These are phyloP conservation scores for Ceriagrion tenellum DNA, from an alignment of 2,888 invertebrate species.

Conservation along the genomic window DNA sequence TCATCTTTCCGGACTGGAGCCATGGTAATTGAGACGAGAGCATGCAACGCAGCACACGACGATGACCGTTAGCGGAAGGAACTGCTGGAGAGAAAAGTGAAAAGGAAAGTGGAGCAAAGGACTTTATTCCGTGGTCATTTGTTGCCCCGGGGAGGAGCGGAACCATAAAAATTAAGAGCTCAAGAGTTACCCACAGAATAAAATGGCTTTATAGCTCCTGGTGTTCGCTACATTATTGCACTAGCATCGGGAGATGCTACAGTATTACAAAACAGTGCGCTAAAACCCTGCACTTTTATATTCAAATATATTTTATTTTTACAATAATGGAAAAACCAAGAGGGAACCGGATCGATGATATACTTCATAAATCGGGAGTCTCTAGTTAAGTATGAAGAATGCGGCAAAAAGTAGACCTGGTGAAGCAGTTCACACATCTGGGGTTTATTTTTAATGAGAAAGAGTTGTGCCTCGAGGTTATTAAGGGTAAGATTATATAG, in stretches of 20 bases:
- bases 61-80: neutral
- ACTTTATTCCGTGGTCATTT: neutral
- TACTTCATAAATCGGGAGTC: no score
- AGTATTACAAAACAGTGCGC: neutral
- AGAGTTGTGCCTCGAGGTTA: no score
- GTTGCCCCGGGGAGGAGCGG: neutral
- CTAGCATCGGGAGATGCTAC: neutral
- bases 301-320: no score
- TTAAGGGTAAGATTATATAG: no score
- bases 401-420: no score
- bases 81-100: neutral
- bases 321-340: no score
- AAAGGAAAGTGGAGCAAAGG: neutral
- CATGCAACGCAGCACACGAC: neutral
- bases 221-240: neutral
- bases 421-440: no score
- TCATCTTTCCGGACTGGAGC: neutral
- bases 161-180: neutral
- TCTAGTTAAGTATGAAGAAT: no score
- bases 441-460: no score
- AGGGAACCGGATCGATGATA: no score
- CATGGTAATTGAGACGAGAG: neutral
- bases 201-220: neutral
- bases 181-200: neutral
- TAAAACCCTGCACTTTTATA: neutral